These are phyloP conservation scores for Carettochelys insculpta DNA, from an alignment of 2,113 vertebrate genomes.

Conservation along the genomic window DNA sequence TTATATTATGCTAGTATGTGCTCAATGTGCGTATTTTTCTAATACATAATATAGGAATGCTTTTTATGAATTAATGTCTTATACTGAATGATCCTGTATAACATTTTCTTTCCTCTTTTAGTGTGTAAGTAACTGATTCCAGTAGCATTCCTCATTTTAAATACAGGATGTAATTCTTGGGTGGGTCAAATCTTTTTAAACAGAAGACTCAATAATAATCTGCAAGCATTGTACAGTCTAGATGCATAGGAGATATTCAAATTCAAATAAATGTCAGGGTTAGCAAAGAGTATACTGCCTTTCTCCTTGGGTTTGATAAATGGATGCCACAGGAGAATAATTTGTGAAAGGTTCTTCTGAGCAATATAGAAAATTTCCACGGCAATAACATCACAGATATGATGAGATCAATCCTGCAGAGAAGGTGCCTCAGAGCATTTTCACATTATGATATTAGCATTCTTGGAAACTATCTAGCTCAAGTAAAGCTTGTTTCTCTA, in stretches of 20 bases:
- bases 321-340: constrained; percentile 39
- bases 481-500: neutral
- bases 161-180: neutral
- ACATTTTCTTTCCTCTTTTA: neutral
- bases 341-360: constrained; percentile 32
- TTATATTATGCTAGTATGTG: neutral
- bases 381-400: constrained; percentile 59
- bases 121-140: neutral
- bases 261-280: constrained; percentile 13
- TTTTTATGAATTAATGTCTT: neutral
- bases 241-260: neutral
- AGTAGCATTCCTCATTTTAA: neutral
- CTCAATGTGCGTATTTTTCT: neutral
- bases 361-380: constrained; percentile 59
- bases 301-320: constrained; percentile 36
- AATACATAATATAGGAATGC: neutral
- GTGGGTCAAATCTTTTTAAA: neutral
- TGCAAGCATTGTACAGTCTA: neutral
- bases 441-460: constrained; percentile 51
- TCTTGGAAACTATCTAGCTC: neutral
- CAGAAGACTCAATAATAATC: neutral
- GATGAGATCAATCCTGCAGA: constrained; percentile 35
- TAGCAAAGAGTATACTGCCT: constrained; percentile 30
- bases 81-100: neutral
- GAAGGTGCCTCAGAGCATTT: constrained; percentile 44